Evolutionary conservation across 2,797 vertebrate genomes (phyloP), one percentile per base, ranked within the genome.

Genomic region (Xyrichtys novacula): DNA sequence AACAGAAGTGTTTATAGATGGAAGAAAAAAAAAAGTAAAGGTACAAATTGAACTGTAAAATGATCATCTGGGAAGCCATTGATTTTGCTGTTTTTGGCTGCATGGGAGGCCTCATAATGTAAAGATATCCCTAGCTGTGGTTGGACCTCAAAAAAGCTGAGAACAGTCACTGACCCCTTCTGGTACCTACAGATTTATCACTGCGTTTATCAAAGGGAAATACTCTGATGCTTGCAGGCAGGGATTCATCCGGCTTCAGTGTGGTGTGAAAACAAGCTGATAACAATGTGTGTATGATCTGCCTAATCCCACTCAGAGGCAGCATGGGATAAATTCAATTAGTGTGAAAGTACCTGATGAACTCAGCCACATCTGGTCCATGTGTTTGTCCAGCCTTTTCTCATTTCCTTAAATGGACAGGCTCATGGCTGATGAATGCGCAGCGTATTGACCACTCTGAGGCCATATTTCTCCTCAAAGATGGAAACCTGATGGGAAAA

Each of bases 381-480:
- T 89, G 91, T 95, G 94, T 96, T 96, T 96, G 92, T 94, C 94
- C 92, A 90, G 89, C 91, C 85, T 88, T 93, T 95, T 96, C 94
- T 97, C 95, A 96, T 97, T 96, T 95, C 89, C 94, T 95, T 96
- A 95, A 96, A 96, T 96, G 94, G 93, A 92, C 93, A 89, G 90
- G 78, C 77, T 85, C 38, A 15, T 68, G 79, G 90, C 91, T 96
- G 95, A 95, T 96, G 94, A 95, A 96, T 94, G 94, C 88, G 88
- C 83, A 85, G 61, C 76, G 67, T 95, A 96, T 96, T 96, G 96
- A 97, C 95, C 94, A 93, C 89, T 91, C 84, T 19, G 66, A 79
- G 89, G 83, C 90, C 91, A 91, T 96, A 95, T 96, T 96, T 96
- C 94, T 95, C 88, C 91, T 92, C 88, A 91, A 93, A 93, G 94